These are phyloP conservation scores for Heliconius congener DNA, from an alignment of 1,140 invertebrate genomes.

Conservation along the genomic window DNA sequence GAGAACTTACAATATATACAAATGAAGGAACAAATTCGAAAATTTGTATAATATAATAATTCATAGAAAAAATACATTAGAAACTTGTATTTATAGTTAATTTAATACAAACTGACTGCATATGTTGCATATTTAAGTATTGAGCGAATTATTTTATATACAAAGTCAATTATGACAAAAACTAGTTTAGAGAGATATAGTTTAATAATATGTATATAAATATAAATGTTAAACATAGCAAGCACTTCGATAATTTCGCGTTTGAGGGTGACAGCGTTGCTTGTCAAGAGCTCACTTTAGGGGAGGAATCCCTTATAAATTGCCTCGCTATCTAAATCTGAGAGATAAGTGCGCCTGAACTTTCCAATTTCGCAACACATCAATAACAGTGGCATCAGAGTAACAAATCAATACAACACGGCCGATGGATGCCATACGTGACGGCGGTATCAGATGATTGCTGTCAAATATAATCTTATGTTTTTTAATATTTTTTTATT, in stretches of 20 bases:
- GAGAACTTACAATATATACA: no score
- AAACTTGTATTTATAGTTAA: no score
- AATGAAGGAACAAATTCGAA: no score
- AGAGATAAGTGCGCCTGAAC: conserved; percentile 77
- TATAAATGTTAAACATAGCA: conserved; percentile 29
- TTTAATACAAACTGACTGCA: no score
- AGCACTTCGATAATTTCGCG: conserved; percentile 31
- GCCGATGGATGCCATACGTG: conserved; percentile 48
- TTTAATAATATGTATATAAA: neutral
- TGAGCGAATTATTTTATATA: no score
- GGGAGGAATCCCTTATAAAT: conserved; percentile 76
- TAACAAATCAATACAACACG: conserved; percentile 71
- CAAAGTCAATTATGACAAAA: neutral
- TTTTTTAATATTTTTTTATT: neutral
- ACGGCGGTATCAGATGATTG: conserved; percentile 23
- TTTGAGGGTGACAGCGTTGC: conserved; percentile 45
- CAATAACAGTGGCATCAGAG: conserved; percentile 75
- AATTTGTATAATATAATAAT: no score
- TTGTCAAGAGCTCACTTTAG: conserved; percentile 66
- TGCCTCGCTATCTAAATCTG: conserved; percentile 78
- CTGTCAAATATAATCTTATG: neutral
- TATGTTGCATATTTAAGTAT: no score
- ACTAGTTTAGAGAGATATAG: neutral
- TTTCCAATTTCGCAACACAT: conserved; percentile 80
- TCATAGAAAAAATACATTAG: no score